Conservation (phyloP, 2,113 vertebrate species). For the Sigmodon hispidus region DNA sequence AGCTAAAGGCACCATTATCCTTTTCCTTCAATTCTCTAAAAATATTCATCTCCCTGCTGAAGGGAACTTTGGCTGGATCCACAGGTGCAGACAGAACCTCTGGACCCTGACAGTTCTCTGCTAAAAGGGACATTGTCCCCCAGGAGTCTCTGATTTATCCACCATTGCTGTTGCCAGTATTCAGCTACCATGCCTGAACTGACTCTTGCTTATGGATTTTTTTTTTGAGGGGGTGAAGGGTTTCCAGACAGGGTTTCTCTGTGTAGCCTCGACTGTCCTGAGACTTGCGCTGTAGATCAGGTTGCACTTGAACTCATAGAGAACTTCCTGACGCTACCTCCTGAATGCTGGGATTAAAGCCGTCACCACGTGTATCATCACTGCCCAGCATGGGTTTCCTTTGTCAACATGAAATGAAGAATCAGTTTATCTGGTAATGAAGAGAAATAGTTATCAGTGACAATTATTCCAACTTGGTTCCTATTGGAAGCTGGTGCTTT, state of each 20-base stretch:
- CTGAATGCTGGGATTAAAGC: too few species aligned
- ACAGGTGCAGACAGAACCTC: conserved; percentile 61
- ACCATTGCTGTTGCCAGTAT: background rate
- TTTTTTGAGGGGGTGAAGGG: too few species aligned
- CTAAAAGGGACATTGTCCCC: background rate
- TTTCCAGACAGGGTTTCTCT: too few species aligned
- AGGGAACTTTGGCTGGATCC: conserved; percentile 60
- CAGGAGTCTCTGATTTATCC: background rate
- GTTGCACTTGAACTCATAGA: too few species aligned
- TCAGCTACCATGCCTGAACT: background rate
- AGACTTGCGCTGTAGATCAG: too few species aligned
- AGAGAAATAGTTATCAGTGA: background rate
- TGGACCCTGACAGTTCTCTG: background rate
- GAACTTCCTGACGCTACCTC: too few species aligned
- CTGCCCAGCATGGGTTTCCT: background rate
- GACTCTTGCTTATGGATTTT: background rate
- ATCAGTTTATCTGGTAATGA: background rate
- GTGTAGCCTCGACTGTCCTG: too few species aligned
- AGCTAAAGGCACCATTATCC: conserved; percentile 60
- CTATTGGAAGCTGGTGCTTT: background rate
- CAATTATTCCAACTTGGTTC: background rate
- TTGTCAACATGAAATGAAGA: background rate
- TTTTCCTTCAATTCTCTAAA: conserved; percentile 72
- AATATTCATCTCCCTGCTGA: conserved; percentile 40
- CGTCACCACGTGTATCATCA: too few species aligned